These are phyloP conservation scores for Drosophila cognata DNA, from an alignment of 2,888 invertebrate species.

Conservation along the genomic window DNA sequence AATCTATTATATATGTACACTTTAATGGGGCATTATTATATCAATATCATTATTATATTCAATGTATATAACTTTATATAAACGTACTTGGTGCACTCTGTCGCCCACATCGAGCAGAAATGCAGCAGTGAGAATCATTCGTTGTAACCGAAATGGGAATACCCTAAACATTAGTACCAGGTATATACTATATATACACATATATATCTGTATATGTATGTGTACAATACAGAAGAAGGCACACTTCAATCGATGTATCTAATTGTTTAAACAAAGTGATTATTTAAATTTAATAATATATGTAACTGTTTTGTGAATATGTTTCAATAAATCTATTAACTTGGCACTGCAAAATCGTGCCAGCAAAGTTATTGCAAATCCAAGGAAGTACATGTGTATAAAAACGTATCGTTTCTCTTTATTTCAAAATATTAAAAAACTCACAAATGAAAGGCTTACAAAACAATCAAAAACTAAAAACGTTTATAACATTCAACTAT, in stretches of 20 bases:
- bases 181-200: conserved; percentile 7
- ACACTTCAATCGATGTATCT: conserved; percentile 41
- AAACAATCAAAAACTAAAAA: conserved; percentile 31
- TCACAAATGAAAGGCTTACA: conserved; percentile 26
- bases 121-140: conserved; percentile 40
- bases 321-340: conserved; percentile 63
- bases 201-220: conserved; percentile 6
- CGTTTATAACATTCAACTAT: conserved; percentile 55
- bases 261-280: conserved; percentile 63
- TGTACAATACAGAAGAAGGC: conserved; percentile 8
- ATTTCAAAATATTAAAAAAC: conserved; percentile 25
- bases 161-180: conserved; percentile 25
- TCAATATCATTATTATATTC: conserved; percentile 18
- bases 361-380: conserved; percentile 23
- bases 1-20: conserved; percentile 48
- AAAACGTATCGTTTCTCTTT: conserved; percentile 27
- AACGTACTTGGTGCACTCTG: conserved; percentile 41
- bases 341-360: conserved; percentile 59
- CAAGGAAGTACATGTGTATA: neutral
- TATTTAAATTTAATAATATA: conserved; percentile 60
- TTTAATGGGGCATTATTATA: conserved; percentile 62
- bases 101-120: conserved; percentile 24
- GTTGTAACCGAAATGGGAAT: conserved; percentile 47
- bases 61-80: conserved; percentile 13
- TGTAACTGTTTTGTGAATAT: conserved; percentile 69